phyloP scores from a whole-genome alignment of 2,888 invertebrate genomes.

The Lycia hirtaria region DNA sequence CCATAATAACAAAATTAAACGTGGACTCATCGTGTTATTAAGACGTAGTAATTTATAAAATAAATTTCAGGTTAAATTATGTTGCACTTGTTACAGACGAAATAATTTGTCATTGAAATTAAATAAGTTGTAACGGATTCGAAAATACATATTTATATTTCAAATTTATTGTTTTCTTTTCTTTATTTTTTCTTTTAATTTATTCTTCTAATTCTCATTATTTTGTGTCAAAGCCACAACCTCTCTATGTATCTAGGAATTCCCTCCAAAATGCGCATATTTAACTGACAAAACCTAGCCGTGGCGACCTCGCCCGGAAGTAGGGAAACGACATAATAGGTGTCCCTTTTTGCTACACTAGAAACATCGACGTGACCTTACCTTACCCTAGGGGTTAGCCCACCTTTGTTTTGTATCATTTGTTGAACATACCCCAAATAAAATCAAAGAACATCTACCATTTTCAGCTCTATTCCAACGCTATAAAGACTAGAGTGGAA shows the following conservation, averaged over 20 bases:
- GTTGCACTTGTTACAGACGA: too few species aligned
- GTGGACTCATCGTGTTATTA: too few species aligned
- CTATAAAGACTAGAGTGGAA: constrained; percentile 1
- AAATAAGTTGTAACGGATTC: too few species aligned
- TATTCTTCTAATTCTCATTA: too few species aligned
- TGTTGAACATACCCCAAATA: constrained; percentile 21
- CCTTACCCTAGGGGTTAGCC: constrained; percentile 32
- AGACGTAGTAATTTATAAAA: too few species aligned
- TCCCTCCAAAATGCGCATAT: constrained; percentile 5
- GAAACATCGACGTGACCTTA: constrained; percentile 35
- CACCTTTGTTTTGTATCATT: constrained; percentile 38
- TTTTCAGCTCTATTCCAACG: not conserved
- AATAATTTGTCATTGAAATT: too few species aligned
- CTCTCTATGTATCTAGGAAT: not conserved
- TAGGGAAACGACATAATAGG: constrained; percentile 32
- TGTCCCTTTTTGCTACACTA: constrained; percentile 40
- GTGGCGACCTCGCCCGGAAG: constrained; percentile 33
- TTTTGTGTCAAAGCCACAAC: not conserved
- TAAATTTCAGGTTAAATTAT: too few species aligned
- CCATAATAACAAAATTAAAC: too few species aligned
- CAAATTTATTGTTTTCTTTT: too few species aligned
- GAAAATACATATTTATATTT: too few species aligned
- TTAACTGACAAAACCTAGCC: constrained; percentile 26
- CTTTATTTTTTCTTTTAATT: too few species aligned
- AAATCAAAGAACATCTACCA: not conserved